Percentiles rank a stretch among this genome's conserved stretches.
These are phyloP conservation scores for Leptopilina drosophilae DNA, from an alignment of 2,888 invertebrate species.

Conservation along the genomic window DNA sequence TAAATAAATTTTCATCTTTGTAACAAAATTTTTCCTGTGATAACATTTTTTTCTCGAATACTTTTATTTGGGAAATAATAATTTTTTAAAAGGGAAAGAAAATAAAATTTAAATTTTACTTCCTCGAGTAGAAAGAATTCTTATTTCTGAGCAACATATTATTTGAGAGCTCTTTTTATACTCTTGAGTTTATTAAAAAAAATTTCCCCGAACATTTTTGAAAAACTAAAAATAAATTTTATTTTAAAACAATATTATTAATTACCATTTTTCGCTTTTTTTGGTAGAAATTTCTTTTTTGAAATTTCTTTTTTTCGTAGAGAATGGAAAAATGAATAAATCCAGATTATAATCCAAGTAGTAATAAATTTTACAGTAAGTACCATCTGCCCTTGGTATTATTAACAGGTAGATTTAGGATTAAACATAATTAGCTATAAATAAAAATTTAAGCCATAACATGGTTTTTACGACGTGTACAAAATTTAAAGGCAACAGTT, in stretches of 20 bases:
- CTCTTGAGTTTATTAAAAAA: too few species aligned
- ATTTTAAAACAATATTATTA: conserved; percentile 1
- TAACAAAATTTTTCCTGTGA: too few species aligned
- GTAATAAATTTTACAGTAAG: neutral
- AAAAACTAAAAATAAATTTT: neutral
- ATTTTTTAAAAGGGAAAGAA: too few species aligned
- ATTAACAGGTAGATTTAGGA: conserved; percentile 5
- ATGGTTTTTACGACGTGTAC: neutral
- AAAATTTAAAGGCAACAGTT: neutral
- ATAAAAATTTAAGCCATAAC: neutral
- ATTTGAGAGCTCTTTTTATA: too few species aligned
- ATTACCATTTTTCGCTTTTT: neutral
- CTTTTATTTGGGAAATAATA: too few species aligned
- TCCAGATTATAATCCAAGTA: conserved; percentile 5
- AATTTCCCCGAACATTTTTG: too few species aligned
- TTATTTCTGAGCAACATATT: too few species aligned
- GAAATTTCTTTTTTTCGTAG: neutral
- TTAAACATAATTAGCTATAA: conserved; percentile 3
- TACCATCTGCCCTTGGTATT: conserved; percentile 8
- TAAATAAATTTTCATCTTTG: too few species aligned
- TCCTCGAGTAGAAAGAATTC: too few species aligned
- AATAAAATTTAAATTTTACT: too few species aligned
- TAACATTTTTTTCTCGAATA: too few species aligned
- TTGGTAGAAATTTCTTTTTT: neutral
- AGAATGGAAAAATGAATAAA: neutral